Base-by-base conservation (phyloP, 2,113 vertebrate species). In the Myotis lucifugus region DNA sequence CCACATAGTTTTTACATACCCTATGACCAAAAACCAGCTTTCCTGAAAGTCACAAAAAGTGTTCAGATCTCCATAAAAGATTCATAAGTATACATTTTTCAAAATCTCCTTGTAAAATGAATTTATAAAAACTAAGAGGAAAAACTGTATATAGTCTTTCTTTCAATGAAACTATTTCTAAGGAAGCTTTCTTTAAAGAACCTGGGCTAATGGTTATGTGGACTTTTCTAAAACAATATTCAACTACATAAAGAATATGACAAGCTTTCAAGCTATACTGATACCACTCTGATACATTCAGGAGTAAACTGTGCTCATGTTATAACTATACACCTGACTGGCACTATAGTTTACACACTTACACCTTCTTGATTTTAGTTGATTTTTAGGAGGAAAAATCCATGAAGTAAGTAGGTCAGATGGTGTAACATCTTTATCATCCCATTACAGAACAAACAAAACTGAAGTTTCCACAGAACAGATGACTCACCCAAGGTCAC, bases 201-300 rank as follows among this genome's bases (percentile, higher is more conserved):
- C 32, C 25, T 73, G 48, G 8, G 32, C 2, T 81, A 82, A 86
- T 17, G 19, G 4, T 88, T 78, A 94, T 4, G 17, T 2, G 37
- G 42, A 91, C 56, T 82, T 82, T 84, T 50, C 32, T 61, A 85
- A 77, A 95, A 90, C 15, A 72, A 92, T 96, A 93, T 69, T 94
- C 34, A 96, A 77, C 10, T 37, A 74, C 27, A 61, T 40, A 25
- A 19, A 85, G 21, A 81, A 50, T 50, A 48, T 59, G 46, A 64
- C 48, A 74, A 69, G 42, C 3, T 86, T 70, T 91, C 50, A 82
- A 95, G 59, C 17, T 72, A 34, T 70, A 46, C 3, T 84, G 40
- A 74, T 34, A 79, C 12, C 5, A 78, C 76, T 59, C 59, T 56
- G 6, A 79, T 17, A 76, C 23, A 86, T 9, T 85, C 25, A 34